Base-by-base conservation (phyloP, 1,140 invertebrate genomes). In the Phenacoccus solenopsis region DNA sequence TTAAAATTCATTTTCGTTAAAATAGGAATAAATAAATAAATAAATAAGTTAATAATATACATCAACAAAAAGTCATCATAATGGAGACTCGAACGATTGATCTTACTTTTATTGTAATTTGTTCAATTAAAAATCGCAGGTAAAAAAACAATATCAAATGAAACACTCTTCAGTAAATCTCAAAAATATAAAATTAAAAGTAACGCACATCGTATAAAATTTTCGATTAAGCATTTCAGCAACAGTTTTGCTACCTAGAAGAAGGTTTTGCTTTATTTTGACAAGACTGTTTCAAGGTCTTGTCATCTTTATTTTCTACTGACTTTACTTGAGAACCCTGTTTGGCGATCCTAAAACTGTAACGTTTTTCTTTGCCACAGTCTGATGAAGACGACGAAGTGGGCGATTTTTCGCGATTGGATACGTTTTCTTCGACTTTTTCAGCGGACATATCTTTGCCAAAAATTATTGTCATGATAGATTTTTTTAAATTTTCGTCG, bases 391-490 rank as follows among this genome's bases (percentile, higher is more conserved):
- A 25, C 10, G 59, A 64, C 12, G 59, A 64, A 4, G 10, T 24
- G 3, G 59, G 59, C 22, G 59, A 64, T 64, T 64, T 64, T 4
- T 64, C 59, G 2, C 59, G 10, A 2, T 10, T 16, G 12, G 38
- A 49, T 2, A 49, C 20, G 20, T 16, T 49, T 10, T 64, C 10
- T 22, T 64, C 59, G 2, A 64, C 22, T 16, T 64, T 64, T 10
- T 64, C 59, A 22, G 59, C 59, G 1, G 59, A 10, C 59, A 64
- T 64, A 27, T 64, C 59, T 27, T 64, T 64, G 13, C 59, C 59
- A 22, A 64, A 64, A 24, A 64, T 64, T 24, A 64, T 64, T 16
- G 59, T 64, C 59, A 64, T 64, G 59, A 64, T 64, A 22, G 59
- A 64, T 27, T 64, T 64, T 24, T 20, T 22, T 16, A 64, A 25